phyloP scores from a whole-genome alignment of 2,888 invertebrate genomes.

The Rotaria macrura region DNA sequence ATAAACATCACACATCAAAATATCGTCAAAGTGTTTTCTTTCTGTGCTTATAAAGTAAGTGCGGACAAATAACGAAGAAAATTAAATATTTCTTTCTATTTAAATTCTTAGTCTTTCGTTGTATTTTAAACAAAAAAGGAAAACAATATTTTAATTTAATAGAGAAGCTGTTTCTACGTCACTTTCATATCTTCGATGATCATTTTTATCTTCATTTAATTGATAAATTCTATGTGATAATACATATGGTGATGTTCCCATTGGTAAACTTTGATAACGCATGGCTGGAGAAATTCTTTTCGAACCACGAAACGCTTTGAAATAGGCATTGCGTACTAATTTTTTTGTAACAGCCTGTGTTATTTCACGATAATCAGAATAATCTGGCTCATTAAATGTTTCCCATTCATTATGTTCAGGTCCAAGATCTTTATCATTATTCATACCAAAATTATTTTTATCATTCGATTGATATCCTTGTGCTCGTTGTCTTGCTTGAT shows the following conservation, averaged over 20 bases:
- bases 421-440: not conserved
- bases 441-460: not conserved
- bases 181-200: not conserved
- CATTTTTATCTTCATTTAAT: not conserved
- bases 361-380: slow-evolving; percentile 11
- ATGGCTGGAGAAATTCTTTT: not conserved
- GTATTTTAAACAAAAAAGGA: not conserved
- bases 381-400: not conserved
- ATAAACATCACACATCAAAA: not conserved
- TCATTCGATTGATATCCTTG: not conserved
- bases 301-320: slow-evolving; percentile 14
- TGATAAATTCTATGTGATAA: not conserved
- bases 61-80: not conserved
- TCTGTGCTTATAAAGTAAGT: not conserved
- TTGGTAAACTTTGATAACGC: not conserved
- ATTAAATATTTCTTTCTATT: not conserved
- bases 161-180: not conserved
- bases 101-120: not conserved
- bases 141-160: not conserved
- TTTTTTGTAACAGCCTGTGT: slow-evolving; percentile 17
- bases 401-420: slow-evolving; percentile 16
- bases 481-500: not conserved
- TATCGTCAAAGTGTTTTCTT: not conserved
- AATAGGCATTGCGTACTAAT: slow-evolving; percentile 9
- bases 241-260: not conserved